These are phyloP conservation scores for Sminthurides bifidus DNA, from an alignment of 1,140 invertebrate genomes.

Conservation along the genomic window DNA sequence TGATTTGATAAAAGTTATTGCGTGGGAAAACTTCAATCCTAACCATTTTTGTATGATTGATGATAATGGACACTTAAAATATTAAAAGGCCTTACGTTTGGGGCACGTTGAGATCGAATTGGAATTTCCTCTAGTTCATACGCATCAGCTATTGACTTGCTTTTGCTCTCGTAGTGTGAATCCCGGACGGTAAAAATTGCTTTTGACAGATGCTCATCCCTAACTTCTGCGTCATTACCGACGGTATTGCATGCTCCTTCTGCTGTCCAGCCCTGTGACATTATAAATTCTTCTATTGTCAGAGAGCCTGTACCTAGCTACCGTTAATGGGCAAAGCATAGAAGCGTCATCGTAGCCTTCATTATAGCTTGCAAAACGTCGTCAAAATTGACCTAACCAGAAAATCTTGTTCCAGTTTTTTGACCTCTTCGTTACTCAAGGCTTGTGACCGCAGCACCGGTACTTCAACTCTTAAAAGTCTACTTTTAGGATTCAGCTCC, in stretches of 20 bases:
- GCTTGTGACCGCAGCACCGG: slow-evolving; percentile 39
- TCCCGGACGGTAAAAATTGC: too few relatives aligned
- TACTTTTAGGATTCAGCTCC: slow-evolving; percentile 43
- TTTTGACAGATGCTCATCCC: too few relatives aligned
- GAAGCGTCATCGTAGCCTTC: background rate
- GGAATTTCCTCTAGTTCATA: too few relatives aligned
- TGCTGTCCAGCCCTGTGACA: slow-evolving; percentile 37
- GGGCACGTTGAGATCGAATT: too few relatives aligned
- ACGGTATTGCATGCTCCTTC: background rate
- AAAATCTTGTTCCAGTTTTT: slow-evolving; percentile 39
- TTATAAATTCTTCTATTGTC: slow-evolving; percentile 38
- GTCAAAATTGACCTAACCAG: slow-evolving; percentile 23
- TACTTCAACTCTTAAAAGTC: slow-evolving; percentile 40
- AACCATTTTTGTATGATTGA: background rate
- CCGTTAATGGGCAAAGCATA: background rate
- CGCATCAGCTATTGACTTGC: too few relatives aligned
- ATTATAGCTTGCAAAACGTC: background rate
- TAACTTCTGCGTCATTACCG: too few relatives aligned
- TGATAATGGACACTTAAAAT: too few relatives aligned
- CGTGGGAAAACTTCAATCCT: background rate
- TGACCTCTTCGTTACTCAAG: slow-evolving; percentile 36
- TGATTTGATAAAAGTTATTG: background rate
- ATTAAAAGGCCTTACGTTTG: too few relatives aligned
- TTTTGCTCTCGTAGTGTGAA: too few relatives aligned
- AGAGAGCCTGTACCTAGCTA: background rate